Evolutionary conservation across 2,113 vertebrate genomes (phyloP).

Genomic region (Turdus rufiventris): DNA sequence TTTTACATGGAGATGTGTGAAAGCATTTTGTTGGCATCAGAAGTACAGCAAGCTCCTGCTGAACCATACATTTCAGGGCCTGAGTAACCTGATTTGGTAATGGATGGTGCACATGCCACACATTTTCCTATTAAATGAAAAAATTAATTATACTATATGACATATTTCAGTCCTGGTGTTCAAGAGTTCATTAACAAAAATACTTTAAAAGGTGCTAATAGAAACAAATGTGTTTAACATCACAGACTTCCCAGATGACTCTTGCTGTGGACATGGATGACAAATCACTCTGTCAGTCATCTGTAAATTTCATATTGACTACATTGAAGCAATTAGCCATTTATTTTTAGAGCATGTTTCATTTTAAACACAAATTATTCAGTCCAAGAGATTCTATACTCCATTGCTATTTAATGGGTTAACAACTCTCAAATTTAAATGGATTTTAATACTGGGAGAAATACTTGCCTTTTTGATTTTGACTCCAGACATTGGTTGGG

Average conservation of each 20-base stretch:
- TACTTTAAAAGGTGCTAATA: not conserved
- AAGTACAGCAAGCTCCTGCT: not conserved
- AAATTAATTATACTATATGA: constrained; percentile 3
- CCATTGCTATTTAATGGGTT: not conserved
- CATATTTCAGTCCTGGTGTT: not conserved
- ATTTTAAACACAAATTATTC: constrained; percentile 51
- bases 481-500: not conserved
- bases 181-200: constrained; percentile 30
- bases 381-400: not conserved
- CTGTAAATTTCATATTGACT: not conserved
- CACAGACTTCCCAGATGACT: constrained; percentile 13
- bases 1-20: not conserved
- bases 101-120: not conserved
- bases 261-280: not conserved
- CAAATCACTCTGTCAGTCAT: not conserved
- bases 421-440: constrained; percentile 17
- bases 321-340: not conserved
- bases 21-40: not conserved
- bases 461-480: not conserved
- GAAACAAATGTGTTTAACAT: constrained; percentile 12
- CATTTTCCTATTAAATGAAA: not conserved
- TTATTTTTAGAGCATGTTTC: constrained; percentile 3
- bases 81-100: constrained; percentile 10
- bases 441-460: constrained; percentile 40
- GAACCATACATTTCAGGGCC: not conserved